These are phyloP conservation scores for Lithodes maja DNA, from an alignment of 2,888 invertebrate genomes.

Conservation along the genomic window DNA sequence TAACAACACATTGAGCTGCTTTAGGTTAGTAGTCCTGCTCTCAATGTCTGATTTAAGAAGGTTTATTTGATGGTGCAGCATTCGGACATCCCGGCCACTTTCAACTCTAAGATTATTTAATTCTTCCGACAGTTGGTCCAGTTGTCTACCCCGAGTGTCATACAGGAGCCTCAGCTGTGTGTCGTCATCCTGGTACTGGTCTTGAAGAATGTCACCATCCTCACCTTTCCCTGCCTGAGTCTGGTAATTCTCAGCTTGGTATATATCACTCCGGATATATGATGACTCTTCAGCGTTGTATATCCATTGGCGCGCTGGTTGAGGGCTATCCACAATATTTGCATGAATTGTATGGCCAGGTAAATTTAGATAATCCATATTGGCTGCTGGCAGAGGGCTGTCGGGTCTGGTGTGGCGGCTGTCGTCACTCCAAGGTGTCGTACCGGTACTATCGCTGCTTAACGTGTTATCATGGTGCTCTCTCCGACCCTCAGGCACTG, in stretches of 20 bases:
- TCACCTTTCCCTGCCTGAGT: slow-evolving; percentile 2
- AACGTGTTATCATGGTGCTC: neutral
- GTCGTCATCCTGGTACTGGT: slow-evolving; percentile 45
- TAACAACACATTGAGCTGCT: slow-evolving; percentile 53
- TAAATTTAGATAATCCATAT: neutral
- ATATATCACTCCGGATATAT: neutral
- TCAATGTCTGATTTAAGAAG: slow-evolving; percentile 59
- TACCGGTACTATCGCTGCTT: slow-evolving; percentile 24
- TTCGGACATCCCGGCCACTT: slow-evolving; percentile 35
- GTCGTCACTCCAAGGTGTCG: slow-evolving; percentile 51
- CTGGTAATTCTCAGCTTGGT: slow-evolving; percentile 28
- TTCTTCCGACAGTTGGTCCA: slow-evolving; percentile 57
- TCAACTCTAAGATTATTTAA: slow-evolving; percentile 48
- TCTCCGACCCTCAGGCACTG: neutral
- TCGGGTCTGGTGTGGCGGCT: slow-evolving; percentile 29
- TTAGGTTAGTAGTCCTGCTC: slow-evolving; percentile 39
- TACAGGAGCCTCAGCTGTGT: slow-evolving; percentile 65
- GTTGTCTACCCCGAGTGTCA: slow-evolving; percentile 64
- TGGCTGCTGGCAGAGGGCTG: slow-evolving; percentile 9
- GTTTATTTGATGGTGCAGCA: slow-evolving; percentile 59
- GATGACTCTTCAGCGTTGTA: neutral
- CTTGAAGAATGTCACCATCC: slow-evolving; percentile 15
- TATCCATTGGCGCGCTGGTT: neutral
- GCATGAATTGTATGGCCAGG: neutral
- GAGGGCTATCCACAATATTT: neutral